Percentiles rank a stretch among this genome's conserved stretches.
Conservation (phyloP, 2,888 invertebrate genomes). For the Sminthurinus aureus region DNA sequence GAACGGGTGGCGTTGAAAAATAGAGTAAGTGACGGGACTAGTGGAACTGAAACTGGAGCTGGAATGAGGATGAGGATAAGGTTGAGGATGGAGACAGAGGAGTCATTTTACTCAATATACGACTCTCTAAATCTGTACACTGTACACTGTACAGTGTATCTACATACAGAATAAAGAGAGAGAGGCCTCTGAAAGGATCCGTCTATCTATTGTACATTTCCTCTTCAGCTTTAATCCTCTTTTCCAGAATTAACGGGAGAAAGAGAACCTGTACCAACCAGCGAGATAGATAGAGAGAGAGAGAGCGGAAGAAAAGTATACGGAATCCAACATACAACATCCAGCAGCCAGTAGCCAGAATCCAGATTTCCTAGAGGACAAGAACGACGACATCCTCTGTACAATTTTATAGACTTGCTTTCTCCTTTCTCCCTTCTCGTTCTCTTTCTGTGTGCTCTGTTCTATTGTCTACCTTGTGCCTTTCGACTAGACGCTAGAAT, state of each 20-base stretch:
- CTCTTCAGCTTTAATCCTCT: too few species aligned
- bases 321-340: neutral
- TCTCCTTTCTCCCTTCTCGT: neutral
- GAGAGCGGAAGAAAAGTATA: neutral
- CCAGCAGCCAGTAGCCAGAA: neutral
- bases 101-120: too few species aligned
- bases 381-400: neutral
- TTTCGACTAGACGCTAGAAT: too few species aligned
- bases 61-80: neutral
- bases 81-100: neutral
- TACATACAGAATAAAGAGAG: too few species aligned
- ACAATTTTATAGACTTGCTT: neutral
- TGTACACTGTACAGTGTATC: too few species aligned
- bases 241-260: neutral
- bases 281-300: neutral
- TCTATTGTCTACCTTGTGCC: neutral
- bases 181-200: neutral
- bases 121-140: too few species aligned
- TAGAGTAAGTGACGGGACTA: slow-evolving; percentile 21
- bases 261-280: neutral
- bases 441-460: neutral
- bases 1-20: slow-evolving; percentile 27
- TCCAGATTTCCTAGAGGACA: neutral
- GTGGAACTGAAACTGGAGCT: neutral
- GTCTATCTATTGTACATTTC: neutral